These are phyloP conservation scores for Lophura nycthemera DNA, from an alignment of 2,113 vertebrate species.

Conservation along the genomic window DNA sequence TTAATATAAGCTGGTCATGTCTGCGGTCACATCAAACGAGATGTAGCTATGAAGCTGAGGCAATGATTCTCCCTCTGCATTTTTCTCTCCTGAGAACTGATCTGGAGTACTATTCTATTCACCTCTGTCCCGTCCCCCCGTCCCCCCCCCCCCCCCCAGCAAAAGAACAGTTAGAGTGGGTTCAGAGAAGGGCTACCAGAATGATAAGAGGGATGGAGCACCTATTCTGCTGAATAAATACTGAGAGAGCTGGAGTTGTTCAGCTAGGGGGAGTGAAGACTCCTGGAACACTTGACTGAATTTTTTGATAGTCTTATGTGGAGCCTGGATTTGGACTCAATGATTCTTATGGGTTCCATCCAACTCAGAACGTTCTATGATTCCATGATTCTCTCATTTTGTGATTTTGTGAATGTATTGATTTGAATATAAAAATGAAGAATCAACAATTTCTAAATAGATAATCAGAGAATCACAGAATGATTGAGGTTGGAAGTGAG, in stretches of 20 bases:
- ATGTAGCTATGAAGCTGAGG: neutral
- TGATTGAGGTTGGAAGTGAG: neutral
- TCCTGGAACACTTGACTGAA: neutral
- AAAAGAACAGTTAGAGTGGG: neutral
- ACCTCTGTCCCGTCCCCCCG: too few relatives aligned
- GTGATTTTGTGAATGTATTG: neutral
- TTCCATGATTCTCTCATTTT: neutral
- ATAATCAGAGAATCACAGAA: neutral
- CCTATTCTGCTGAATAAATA: neutral
- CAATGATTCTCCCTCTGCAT: neutral
- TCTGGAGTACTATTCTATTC: neutral
- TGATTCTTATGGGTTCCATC: neutral
- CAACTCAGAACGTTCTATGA: neutral
- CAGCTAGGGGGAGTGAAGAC: neutral
- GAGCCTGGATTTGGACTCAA: neutral
- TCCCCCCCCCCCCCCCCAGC: neutral
- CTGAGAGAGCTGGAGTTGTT: neutral
- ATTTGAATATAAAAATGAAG: neutral
- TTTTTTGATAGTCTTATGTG: neutral
- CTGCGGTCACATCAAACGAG: neutral
- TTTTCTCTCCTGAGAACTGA: neutral
- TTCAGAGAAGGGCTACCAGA: neutral
- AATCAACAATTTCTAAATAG: neutral
- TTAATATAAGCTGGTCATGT: neutral
- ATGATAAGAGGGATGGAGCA: neutral